Evolutionary conservation across 2,113 vertebrate genomes (phyloP).

Genomic region (Sitta europaea): DNA sequence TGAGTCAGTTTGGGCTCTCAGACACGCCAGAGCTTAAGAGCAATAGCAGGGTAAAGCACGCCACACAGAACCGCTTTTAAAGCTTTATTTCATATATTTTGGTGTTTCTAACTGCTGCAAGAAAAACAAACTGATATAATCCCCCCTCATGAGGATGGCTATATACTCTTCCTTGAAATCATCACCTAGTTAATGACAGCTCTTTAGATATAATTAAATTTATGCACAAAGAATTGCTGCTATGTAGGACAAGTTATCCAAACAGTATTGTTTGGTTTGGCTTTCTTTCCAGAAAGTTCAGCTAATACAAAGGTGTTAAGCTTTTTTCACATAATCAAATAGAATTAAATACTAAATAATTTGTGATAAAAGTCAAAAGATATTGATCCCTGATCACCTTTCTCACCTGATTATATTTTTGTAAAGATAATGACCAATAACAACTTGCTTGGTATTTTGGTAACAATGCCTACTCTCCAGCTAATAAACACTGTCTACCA

Average conservation of each 20-base stretch:
- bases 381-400: not conserved
- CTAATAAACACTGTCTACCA: not conserved
- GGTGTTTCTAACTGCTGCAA: not conserved
- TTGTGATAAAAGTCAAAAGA: not conserved
- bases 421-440: not conserved
- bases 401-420: not conserved
- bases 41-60: not conserved
- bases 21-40: not conserved
- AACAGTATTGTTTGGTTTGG: not conserved
- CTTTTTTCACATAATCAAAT: not conserved
- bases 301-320: not conserved
- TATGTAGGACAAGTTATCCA: not conserved
- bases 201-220: not conserved
- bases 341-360: not conserved
- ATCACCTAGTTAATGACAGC: not conserved
- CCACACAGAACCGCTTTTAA: not conserved
- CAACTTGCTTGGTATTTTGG: not conserved
- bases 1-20: not conserved
- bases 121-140: not conserved
- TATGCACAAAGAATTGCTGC: not conserved
- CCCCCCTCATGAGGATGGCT: accelerated
- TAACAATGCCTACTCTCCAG: not conserved
- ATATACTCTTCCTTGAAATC: not conserved
- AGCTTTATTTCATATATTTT: not conserved
- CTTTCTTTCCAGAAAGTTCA: not conserved